phyloP scores from a whole-genome alignment of 2,888 invertebrate species.

The Cosmia trapezina region DNA sequence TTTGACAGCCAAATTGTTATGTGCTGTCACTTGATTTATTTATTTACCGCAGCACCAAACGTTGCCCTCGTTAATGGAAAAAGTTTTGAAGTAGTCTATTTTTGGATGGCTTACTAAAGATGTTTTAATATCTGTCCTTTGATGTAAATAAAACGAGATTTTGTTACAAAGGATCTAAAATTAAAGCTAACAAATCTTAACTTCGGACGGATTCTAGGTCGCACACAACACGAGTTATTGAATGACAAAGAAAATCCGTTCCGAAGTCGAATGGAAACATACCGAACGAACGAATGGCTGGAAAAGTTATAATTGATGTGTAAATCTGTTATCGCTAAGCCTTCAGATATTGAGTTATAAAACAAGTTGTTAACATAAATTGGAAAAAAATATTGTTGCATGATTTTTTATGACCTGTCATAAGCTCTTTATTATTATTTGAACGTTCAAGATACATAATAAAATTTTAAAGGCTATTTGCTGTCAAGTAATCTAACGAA shows the following conservation, averaged over 20 bases:
- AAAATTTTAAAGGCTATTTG: conserved; percentile 84
- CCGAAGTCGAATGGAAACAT: conserved; percentile 51
- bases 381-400: conserved; percentile 86
- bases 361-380: conserved; percentile 88
- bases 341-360: conserved; percentile 86
- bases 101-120: conserved; percentile 31
- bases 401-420: conserved; percentile 85
- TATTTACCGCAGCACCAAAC: conserved; percentile 51
- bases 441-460: conserved; percentile 83
- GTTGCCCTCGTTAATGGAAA: conserved; percentile 52
- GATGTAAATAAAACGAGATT: conserved; percentile 35
- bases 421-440: conserved; percentile 88
- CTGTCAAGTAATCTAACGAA: conserved; percentile 79
- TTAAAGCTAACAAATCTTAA: conserved; percentile 38
- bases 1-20: conserved; percentile 65
- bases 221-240: conserved; percentile 43
- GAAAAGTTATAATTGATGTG: conserved; percentile 84
- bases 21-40: conserved; percentile 60
- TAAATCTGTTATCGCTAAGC: conserved; percentile 84
- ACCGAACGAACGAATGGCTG: conserved; percentile 71
- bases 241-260: conserved; percentile 53
- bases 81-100: conserved; percentile 52
- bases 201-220: conserved; percentile 46
- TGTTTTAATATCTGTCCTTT: conserved; percentile 42
- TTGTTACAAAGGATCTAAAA: conserved; percentile 39